Evolutionary conservation across 1,140 invertebrate genomes (phyloP).

Genomic region (Dendroctonus valens): DNA sequence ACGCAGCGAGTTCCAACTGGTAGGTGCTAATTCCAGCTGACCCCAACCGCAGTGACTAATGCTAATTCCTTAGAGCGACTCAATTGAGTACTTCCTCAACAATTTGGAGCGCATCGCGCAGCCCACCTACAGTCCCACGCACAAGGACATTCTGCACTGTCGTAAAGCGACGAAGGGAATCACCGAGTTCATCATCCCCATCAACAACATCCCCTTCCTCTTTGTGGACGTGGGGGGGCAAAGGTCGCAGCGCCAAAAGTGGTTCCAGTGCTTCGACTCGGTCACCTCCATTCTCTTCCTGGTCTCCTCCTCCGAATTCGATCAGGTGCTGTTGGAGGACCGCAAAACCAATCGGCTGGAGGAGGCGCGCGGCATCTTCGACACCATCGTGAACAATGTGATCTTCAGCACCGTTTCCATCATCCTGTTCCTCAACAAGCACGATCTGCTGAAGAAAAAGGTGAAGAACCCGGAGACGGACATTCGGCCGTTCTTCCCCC

Average conservation of each 20-base stretch:
- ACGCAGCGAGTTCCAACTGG: constrained; percentile 94
- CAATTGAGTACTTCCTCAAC: constrained; percentile 91
- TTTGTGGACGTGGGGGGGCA: constrained; percentile 99
- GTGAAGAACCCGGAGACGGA: constrained; percentile 80
- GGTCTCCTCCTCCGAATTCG: constrained; percentile 95
- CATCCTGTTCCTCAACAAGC: constrained; percentile 98
- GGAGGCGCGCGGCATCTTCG: constrained; percentile 95
- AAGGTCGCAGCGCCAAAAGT: constrained; percentile 95
- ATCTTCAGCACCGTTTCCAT: constrained; percentile 91
- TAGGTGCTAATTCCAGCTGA: constrained; percentile 56
- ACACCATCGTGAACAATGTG: constrained; percentile 96
- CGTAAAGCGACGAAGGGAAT: constrained; percentile 97
- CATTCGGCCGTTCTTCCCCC: constrained; percentile 81
- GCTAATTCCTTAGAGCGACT: constrained; percentile 74
- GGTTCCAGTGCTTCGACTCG: constrained; percentile 96
- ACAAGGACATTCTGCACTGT: constrained; percentile 92
- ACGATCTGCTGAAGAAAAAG: constrained; percentile 89
- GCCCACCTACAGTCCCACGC: constrained; percentile 85
- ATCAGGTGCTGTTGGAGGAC: constrained; percentile 95
- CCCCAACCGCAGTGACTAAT: not conserved
- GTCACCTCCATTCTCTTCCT: constrained; percentile 96
- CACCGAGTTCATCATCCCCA: constrained; percentile 89
- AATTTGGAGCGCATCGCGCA: constrained; percentile 83
- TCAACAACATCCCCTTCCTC: constrained; percentile 93
- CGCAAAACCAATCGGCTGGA: constrained; percentile 89